Percentiles rank a stretch among this genome's conserved stretches.
Evolutionary conservation across 2,888 invertebrate species (phyloP).

Genomic region (Coelopa pilipes): DNA sequence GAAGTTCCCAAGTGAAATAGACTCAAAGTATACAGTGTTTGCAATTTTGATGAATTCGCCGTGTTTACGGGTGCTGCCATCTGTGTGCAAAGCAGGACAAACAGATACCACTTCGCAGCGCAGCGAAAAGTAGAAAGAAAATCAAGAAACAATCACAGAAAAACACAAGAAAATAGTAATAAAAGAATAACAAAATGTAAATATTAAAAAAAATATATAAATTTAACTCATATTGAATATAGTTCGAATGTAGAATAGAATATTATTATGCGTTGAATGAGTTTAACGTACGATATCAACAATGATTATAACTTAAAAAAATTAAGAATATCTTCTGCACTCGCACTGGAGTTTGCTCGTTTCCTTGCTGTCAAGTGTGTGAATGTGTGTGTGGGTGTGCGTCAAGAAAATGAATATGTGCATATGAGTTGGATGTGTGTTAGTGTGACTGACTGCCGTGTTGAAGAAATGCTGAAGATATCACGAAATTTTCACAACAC

Average conservation of each 20-base stretch:
- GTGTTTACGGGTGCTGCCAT: constrained; percentile 30
- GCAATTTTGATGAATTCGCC: constrained; percentile 28
- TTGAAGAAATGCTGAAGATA: constrained; percentile 22
- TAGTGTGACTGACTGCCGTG: constrained; percentile 24
- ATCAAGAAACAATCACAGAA: constrained; percentile 26
- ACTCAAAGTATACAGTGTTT: constrained; percentile 27
- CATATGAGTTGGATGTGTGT: constrained; percentile 24
- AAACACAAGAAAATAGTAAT: constrained; percentile 22
- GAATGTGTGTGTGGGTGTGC: constrained; percentile 29
- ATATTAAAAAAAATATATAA: neutral
- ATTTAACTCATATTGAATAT: neutral
- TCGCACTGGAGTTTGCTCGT: neutral
- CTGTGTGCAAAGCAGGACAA: constrained; percentile 25
- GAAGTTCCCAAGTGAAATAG: constrained; percentile 15
- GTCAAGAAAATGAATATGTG: constrained; percentile 32
- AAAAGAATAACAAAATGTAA: neutral
- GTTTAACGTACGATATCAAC: neutral
- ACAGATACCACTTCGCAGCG: constrained; percentile 11
- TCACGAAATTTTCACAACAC: constrained; percentile 10
- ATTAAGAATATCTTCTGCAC: neutral
- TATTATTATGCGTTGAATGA: neutral
- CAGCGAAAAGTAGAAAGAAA: constrained; percentile 27
- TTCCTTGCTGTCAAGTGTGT: constrained; percentile 28
- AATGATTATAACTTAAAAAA: neutral
- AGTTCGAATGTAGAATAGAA: neutral